Evolutionary conservation across 1,140 invertebrate species (phyloP), one percentile per base, ranked within the genome.

Genomic region (Probaryconus sp.): DNA sequence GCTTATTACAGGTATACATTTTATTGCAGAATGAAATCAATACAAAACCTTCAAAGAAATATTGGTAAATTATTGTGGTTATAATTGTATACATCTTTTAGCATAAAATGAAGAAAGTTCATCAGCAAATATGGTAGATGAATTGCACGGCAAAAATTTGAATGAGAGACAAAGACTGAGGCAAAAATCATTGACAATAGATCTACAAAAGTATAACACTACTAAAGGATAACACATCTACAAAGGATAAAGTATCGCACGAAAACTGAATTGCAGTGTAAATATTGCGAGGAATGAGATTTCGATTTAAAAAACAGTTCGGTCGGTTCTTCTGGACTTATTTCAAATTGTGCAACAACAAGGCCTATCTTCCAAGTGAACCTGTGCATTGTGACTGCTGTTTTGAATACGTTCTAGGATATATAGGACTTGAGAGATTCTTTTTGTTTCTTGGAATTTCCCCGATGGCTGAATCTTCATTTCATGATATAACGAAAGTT

Each of bases 1-100:
- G n/a, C n/a, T n/a, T n/a, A 47, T 30, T 47, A 9, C 43, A 47
- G 43, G 43, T 47, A 47, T 16, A 47, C 28, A 30, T 17, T 47
- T 47, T 47, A 28, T 47, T 47, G 17, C 3, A 43, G 1, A 43
- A 43, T 43, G n/a, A n/a, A n/a, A n/a, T n/a, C n/a, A n/a, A n/a
- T n/a, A n/a, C n/a, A n/a, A n/a, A n/a, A n/a, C n/a, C n/a, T n/a
- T n/a, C n/a, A n/a, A n/a, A n/a, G n/a, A 43, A 24, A 43, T 13
- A 24, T 43, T 10, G 18, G 26, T 43, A 43, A 2, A 26, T 9
- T 26, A 43, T 9, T 26, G 21, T 14, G 21, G 21, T 26, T 26
- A 20, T 40, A n/a, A 40, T 1, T n/a, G 38, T 5, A 43, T 43
- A n/a, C n/a, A n/a, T n/a, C n/a, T n/a, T n/a, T n/a, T n/a, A n/a